Base-by-base conservation (phyloP, 2,113 vertebrate species). In the Chloroceryle aenea region DNA sequence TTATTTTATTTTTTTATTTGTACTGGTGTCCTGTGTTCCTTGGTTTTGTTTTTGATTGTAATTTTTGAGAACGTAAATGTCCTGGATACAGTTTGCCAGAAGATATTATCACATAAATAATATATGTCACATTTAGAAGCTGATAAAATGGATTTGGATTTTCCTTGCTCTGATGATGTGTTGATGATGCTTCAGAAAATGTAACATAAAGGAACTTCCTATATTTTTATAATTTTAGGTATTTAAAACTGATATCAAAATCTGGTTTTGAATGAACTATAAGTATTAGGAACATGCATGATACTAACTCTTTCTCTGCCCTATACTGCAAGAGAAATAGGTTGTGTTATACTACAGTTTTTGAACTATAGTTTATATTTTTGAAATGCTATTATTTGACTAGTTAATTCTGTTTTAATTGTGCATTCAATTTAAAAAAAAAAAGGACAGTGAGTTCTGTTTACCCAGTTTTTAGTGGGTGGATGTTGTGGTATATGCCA, bases 391-490 rank as follows among this genome's bases (percentile, higher is more conserved):
- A 20, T 90, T 95, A 63, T 95, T 93, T 87, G 66, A 82, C 52
- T 92, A 76, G 92, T 64, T 91, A 85, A 61, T 91, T 96, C 64
- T 79, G 62, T 89, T 90, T 89, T 76, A 76, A 71, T 71, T 76
- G 52, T 90, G 87, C 87, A 87, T 95, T 96, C 77, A 87, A 53
- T 93, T 96, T 85, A 48, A 52, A 82, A 94, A 79, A 64, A 71
- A 20, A 45, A 50, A 25, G 10, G 21, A 50, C 18, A 56, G 64
- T 64, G 67, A 89, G 29, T 66, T 94, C 63, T 67, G 47, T 82
- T 85, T 95, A 80, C 80, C 48, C 32, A 55, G 32, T 91, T 93
- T 91, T 77, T 92, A 91, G 56, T 47, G 75, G 75, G 72, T 84
- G 67, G 68, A 58, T 85, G 59, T 91, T 91, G 85, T 79, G 93